Evolutionary conservation across 1,140 invertebrate genomes (phyloP), one percentile per base, ranked within the genome.

Genomic region (Apocrypta bakeri): DNA sequence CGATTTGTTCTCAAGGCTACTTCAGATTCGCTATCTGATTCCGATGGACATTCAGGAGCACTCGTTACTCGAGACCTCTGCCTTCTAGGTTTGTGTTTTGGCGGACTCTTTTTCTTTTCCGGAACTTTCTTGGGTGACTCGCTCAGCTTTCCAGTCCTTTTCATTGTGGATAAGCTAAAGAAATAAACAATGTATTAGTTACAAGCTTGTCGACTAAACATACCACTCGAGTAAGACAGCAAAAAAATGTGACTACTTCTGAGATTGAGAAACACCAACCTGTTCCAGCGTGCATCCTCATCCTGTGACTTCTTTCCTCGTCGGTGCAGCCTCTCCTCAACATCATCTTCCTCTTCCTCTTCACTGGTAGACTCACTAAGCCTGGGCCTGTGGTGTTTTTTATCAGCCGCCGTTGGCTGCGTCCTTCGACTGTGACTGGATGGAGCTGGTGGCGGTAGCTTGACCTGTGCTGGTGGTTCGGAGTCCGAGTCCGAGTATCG

Each of bases 1-100:
- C 88, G 86, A 75, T 86, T 90, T 48, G 86, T 91, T 24, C 86
- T 84, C 29, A 87, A 61, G 0, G 87, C 82, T 9, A 88, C 76
- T n/a, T 91, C 90, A 8, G 88, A 88, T 31, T 91, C 90, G 68
- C 90, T 92, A 6, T 92, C 91, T 0, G 91, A 91, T 42, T 92
- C 90, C 1, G 89, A 89, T 0, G 85, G 87, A 37, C 86, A 86
- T 8, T 87, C 88, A 0, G 87, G 84, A 0, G 87, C 85, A 31
- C 88, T 90, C 31, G 88, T 87, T 0, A 90, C 86, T 6, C 90
- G 83, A 0, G 91, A 88, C 8, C 89, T 85, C 3, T 89, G 87
- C 21, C 90, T 89, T 21, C 89, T 88, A 0, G 88, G 85, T 37
- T 91, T 92, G 0, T 76, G 75, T 42, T 91, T 92, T 0, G 87